Evolutionary conservation across 2,113 vertebrate species (phyloP), one percentile per base, ranked within the genome.

Genomic region (Rhodinocichla rosea): DNA sequence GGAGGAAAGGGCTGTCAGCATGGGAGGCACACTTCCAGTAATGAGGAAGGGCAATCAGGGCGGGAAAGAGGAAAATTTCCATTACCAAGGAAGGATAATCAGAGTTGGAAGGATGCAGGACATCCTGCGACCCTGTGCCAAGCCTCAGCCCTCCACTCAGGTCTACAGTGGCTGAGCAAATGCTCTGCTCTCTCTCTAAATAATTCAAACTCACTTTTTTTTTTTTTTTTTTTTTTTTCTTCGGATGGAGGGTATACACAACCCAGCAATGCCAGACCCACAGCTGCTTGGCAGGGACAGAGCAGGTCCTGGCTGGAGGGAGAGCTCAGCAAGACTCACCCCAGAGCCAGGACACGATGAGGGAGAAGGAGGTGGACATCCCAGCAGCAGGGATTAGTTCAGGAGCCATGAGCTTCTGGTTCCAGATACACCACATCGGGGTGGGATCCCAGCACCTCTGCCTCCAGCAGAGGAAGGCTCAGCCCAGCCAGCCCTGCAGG

Each of bases 281-380:
- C 3, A 3, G 55, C 5, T 53, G 45, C 37, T 35, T 71, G 24
- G 5, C 3, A 42, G n/a, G 22, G 8, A 60, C 3, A 5, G 7
- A 77, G 60, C 4, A 15, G 42, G 18, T 79, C 39, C 74, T 27
- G 39, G 35, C 52, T 65, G 10, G 27, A 84, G 21, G 33, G 27
- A 64, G 37, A 55, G 13, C 47, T 88, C 45, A 37, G 47, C 50
- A 70, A 35, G 60, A 9, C 26, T 62, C 68, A 84, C 8, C 9
- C 35, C 39, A 91, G 55, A 81, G 52, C 32, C 33, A 50, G 30
- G 15, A 12, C 27, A 52, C 0, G 0, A 42, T 2, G 1, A 62
- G 42, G 37, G 55, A 86, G 35, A 27, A 47, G 37, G 45, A 91
- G 6, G 5, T 16, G 26, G 23, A 23, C 33, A 64, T 16, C 22